phyloP scores from a whole-genome alignment of 1,140 invertebrate species.

The Dysdera silvatica region DNA sequence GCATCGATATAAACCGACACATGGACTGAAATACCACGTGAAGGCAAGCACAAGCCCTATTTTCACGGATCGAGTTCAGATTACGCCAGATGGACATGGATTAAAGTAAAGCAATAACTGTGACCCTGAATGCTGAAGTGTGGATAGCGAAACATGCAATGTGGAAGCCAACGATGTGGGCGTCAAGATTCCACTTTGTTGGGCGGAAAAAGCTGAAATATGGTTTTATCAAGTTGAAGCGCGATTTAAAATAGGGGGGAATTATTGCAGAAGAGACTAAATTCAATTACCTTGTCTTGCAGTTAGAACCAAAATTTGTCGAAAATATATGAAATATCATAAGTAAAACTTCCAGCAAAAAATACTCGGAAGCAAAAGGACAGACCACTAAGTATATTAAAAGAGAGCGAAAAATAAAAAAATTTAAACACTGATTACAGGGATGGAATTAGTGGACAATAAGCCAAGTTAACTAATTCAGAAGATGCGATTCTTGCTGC shows the following conservation, averaged over 20 bases:
- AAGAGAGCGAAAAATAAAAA: neutral
- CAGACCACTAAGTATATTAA: neutral
- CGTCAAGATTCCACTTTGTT: neutral
- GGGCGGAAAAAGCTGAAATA: neutral
- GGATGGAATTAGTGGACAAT: neutral
- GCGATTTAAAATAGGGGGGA: neutral
- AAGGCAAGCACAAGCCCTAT: no score
- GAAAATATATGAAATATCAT: neutral
- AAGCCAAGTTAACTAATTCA: neutral
- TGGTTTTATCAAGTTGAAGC: conserved; percentile 2
- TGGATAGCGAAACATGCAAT: no score
- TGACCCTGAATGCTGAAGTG: no score
- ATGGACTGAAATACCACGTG: no score
- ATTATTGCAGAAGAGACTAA: neutral
- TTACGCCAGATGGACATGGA: no score
- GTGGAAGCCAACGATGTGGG: neutral
- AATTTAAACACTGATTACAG: neutral
- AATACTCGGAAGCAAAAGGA: neutral
- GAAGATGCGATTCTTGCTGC: neutral
- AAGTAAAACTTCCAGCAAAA: neutral
- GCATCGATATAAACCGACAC: no score
- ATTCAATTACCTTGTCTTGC: conserved; percentile 2
- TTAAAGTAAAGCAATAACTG: no score
- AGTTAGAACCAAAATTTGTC: neutral
- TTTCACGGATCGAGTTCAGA: no score